Conservation (phyloP, 2,888 invertebrate genomes). For the Pseudococcus jackbeardsleyi region DNA sequence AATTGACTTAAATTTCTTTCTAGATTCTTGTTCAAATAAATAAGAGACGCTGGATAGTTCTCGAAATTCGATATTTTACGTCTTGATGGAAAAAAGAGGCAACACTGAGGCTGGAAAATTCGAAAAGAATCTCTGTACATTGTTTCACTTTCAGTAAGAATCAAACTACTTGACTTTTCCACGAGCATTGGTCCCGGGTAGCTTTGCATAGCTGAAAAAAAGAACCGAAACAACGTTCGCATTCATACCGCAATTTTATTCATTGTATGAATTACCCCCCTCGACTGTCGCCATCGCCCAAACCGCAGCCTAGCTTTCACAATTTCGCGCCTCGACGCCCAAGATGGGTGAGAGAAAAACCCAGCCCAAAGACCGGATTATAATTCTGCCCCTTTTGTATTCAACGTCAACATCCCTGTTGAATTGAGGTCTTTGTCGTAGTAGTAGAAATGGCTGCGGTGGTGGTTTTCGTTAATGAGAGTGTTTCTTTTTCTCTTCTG, state of each 20-base stretch:
- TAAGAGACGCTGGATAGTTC: not conserved
- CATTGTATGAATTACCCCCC: not conserved
- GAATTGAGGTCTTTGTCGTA: not conserved
- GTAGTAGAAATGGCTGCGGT: not conserved
- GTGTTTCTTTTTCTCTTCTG: not conserved
- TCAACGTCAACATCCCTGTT: not conserved
- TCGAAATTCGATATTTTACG: not conserved
- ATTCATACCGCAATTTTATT: not conserved
- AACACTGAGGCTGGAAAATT: not conserved
- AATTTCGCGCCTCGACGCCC: not conserved
- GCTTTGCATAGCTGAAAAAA: not conserved
- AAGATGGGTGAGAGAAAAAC: too few relatives aligned
- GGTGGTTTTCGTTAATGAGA: slow-evolving; percentile 14
- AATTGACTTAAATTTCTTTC: not conserved
- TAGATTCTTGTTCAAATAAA: not conserved
- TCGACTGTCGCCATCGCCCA: not conserved
- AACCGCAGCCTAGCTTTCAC: not conserved
- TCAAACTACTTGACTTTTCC: not conserved
- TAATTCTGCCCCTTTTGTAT: not conserved
- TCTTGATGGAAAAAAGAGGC: not conserved
- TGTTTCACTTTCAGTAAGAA: not conserved
- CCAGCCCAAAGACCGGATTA: not conserved
- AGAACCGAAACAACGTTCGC: not conserved
- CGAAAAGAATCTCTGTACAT: not conserved
- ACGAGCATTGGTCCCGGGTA: not conserved